Evolutionary conservation across 1,140 invertebrate species (phyloP).

Genomic region (Lamellibrachia luymesi): DNA sequence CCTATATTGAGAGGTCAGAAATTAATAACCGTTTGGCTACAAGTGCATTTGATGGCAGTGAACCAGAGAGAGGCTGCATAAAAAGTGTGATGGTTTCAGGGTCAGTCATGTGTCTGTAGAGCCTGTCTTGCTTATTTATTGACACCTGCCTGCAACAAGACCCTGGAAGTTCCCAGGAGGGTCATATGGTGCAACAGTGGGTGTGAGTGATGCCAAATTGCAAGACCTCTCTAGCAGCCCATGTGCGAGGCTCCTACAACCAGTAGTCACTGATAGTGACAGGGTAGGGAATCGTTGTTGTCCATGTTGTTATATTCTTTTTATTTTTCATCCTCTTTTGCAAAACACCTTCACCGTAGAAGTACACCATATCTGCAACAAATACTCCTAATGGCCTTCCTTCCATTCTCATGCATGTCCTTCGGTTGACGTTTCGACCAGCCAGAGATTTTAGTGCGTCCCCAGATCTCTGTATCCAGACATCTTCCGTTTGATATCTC

Average conservation of each 20-base stretch:
- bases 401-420: too few relatives aligned
- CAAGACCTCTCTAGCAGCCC: neutral
- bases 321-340: neutral
- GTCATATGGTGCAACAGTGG: neutral
- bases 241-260: neutral
- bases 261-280: neutral
- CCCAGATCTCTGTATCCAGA: too few relatives aligned
- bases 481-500: too few relatives aligned
- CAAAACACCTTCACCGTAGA: neutral
- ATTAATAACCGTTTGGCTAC: neutral
- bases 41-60: neutral
- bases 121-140: neutral
- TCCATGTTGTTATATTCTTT: neutral
- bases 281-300: neutral
- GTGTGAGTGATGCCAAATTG: neutral
- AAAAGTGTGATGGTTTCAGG: neutral
- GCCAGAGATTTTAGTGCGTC: neutral
- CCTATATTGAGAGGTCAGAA: neutral
- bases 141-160: neutral
- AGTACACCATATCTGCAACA: neutral
- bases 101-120: neutral
- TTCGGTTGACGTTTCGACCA: too few relatives aligned
- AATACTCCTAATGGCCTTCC: neutral
- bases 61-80: neutral
- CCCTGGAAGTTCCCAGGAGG: neutral